Evolutionary conservation across 2,797 vertebrate genomes (phyloP).

Genomic region (Bryconaethiops microstoma): DNA sequence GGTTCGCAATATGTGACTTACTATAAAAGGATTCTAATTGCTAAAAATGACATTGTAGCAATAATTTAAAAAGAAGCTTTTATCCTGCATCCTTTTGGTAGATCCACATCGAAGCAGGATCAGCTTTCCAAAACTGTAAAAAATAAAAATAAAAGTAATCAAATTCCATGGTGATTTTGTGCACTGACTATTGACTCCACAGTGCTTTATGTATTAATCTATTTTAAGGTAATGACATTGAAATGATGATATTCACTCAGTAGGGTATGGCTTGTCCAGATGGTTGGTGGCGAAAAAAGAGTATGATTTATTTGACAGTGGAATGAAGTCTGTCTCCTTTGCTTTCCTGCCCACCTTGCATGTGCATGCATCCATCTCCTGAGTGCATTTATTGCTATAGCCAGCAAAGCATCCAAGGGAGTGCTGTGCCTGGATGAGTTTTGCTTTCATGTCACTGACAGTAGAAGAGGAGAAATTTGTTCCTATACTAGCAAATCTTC

Average conservation of each 20-base stretch:
- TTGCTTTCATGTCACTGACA: background rate
- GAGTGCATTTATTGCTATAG: background rate
- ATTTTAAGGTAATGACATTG: background rate
- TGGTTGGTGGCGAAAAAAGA: background rate
- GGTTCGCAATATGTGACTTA: background rate
- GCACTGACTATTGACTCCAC: background rate
- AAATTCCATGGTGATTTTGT: background rate
- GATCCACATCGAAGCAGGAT: background rate
- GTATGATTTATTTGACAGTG: constrained; percentile 19
- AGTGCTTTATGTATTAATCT: background rate
- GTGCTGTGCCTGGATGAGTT: background rate
- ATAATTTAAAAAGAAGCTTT: background rate
- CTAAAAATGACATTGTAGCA: background rate
- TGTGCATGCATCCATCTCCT: background rate
- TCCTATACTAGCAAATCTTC: background rate
- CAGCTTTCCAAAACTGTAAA: background rate
- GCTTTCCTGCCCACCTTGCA: background rate
- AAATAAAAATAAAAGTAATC: background rate
- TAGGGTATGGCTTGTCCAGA: background rate
- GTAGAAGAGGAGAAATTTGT: background rate
- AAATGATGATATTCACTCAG: constrained; percentile 1
- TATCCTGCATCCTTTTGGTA: background rate
- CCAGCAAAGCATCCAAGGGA: background rate
- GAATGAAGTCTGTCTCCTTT: background rate
- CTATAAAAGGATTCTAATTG: background rate